Percentiles rank a stretch among this genome's conserved stretches.
These are phyloP conservation scores for Stegostoma tigrinum DNA, from an alignment of 2,113 vertebrate species.

Conservation along the genomic window DNA sequence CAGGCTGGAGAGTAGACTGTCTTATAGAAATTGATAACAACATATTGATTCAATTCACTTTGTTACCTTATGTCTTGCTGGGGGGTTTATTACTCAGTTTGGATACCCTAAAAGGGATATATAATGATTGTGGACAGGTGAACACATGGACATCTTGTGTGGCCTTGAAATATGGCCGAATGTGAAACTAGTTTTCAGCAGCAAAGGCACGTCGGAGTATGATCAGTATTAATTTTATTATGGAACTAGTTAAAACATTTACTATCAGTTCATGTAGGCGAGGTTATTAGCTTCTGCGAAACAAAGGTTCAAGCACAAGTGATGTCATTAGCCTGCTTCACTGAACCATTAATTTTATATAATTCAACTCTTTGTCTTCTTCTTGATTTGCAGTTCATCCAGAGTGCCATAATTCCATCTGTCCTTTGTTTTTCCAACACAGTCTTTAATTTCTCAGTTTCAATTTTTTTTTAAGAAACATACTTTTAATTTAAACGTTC, in stretches of 20 bases:
- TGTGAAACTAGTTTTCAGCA: background rate
- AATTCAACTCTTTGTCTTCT: background rate
- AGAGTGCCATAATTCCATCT: background rate
- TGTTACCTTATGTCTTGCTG: background rate
- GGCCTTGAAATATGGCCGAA: background rate
- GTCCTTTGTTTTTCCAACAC: background rate
- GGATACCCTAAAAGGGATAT: background rate
- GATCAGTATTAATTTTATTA: background rate
- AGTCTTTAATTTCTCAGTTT: background rate
- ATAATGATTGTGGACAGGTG: background rate
- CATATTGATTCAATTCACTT: background rate
- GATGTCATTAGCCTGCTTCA: background rate
- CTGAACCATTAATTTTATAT: background rate
- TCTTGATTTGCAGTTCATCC: background rate
- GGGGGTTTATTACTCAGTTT: background rate
- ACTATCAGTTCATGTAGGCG: background rate
- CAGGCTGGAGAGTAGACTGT: background rate
- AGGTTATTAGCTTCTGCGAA: background rate
- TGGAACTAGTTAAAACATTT: background rate
- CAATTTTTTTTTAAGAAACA: background rate
- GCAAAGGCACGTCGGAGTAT: background rate
- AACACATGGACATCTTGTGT: too few species aligned
- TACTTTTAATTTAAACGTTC: background rate
- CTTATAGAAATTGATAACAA: background rate
- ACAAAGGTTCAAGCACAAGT: background rate